A percentile compares a stretch with the other conserved stretches of the same genome.
phyloP scores from a whole-genome alignment of 1,140 invertebrate genomes.

The Tribolium castaneum region DNA sequence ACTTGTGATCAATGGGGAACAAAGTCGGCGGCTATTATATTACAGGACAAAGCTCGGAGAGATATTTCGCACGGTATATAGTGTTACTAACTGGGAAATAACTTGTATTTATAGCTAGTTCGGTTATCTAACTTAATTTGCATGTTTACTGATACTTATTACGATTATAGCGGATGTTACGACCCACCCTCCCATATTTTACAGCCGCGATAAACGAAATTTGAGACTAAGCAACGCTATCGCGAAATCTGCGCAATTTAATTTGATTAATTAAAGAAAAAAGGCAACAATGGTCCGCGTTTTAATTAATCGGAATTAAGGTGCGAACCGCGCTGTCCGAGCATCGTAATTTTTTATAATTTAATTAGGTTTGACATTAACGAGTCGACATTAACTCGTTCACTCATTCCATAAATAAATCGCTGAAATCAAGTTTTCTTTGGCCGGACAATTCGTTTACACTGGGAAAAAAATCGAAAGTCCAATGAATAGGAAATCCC shows the following conservation, averaged over 20 bases:
- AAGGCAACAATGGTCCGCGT: no score
- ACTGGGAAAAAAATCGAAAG: background rate
- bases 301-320: background rate
- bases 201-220: background rate
- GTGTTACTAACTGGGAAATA: background rate
- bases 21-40: background rate
- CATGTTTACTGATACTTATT: background rate
- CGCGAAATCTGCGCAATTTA: no score
- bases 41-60: background rate
- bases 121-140: background rate
- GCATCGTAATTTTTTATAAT: slow-evolving; percentile 16
- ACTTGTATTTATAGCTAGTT: background rate
- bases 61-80: background rate
- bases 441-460: background rate
- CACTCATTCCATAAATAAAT: background rate
- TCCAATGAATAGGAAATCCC: slow-evolving; percentile 12
- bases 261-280: no score
- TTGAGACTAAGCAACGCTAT: background rate
- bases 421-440: slow-evolving; percentile 20
- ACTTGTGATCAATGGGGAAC: background rate
- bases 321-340: slow-evolving; percentile 9
- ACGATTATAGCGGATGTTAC: background rate
- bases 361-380: slow-evolving; percentile 30
- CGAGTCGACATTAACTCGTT: slow-evolving; percentile 7
- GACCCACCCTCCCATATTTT: background rate